Evolutionary conservation across 2,888 invertebrate genomes (phyloP).

Genomic region (Xestoiulus laeticollis): DNA sequence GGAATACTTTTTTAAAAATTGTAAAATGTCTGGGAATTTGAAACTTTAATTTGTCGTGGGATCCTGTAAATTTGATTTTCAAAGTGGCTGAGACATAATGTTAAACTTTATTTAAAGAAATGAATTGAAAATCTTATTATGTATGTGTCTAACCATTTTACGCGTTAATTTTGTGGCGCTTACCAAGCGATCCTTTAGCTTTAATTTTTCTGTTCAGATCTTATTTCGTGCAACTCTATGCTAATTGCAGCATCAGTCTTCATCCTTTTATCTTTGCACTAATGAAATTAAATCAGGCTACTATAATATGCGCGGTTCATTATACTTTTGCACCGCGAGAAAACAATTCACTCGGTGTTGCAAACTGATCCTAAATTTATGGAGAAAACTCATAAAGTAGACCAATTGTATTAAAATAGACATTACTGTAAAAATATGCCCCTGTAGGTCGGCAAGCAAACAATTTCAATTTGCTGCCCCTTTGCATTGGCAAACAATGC

Average conservation of each 20-base stretch:
- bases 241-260: not conserved
- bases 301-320: not conserved
- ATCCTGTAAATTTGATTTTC: too few relatives aligned
- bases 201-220: not conserved
- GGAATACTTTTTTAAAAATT: too few relatives aligned
- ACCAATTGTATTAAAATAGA: too few relatives aligned
- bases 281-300: conserved; percentile 1
- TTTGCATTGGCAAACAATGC: not conserved
- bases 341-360: not conserved
- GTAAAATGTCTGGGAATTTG: too few relatives aligned
- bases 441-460: not conserved
- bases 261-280: not conserved
- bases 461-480: too few relatives aligned
- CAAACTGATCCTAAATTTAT: not conserved
- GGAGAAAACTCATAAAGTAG: not conserved
- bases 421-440: too few relatives aligned
- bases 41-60: too few relatives aligned
- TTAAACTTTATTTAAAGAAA: not conserved
- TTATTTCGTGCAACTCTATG: not conserved
- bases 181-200: not conserved
- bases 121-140: not conserved
- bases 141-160: not conserved
- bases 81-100: too few relatives aligned
- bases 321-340: not conserved
- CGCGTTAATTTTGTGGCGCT: not conserved